Percentiles rank a stretch among this genome's conserved stretches.
These are phyloP conservation scores for Drosophila mercatorum DNA, from an alignment of 2,888 invertebrate genomes.

Conservation along the genomic window DNA sequence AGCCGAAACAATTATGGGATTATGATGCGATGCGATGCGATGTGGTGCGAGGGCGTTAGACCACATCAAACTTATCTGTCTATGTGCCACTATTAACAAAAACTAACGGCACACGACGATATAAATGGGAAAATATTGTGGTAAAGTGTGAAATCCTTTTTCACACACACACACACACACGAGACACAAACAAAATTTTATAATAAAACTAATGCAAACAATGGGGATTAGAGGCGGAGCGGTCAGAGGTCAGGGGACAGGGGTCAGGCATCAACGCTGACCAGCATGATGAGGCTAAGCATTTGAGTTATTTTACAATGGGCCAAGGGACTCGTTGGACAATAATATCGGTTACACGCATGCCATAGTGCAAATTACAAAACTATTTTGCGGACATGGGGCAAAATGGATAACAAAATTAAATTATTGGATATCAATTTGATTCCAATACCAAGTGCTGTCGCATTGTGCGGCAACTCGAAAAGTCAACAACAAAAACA, in stretches of 20 bases:
- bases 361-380: slow-evolving; percentile 74
- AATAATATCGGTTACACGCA: slow-evolving; percentile 81
- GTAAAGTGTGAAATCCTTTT: slow-evolving; percentile 76
- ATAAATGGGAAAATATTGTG: slow-evolving; percentile 22
- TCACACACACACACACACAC: slow-evolving; percentile 65
- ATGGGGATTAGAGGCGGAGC: slow-evolving; percentile 26
- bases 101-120: slow-evolving; percentile 57
- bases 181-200: slow-evolving; percentile 64
- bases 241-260: neutral
- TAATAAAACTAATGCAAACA: slow-evolving; percentile 71
- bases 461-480: slow-evolving; percentile 70
- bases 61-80: slow-evolving; percentile 71
- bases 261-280: slow-evolving; percentile 26
- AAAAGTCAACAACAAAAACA: slow-evolving; percentile 74
- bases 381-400: slow-evolving; percentile 74
- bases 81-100: slow-evolving; percentile 59
- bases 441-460: slow-evolving; percentile 53
- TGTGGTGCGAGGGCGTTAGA: slow-evolving; percentile 65
- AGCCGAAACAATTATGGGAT: slow-evolving; percentile 38
- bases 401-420: slow-evolving; percentile 77
- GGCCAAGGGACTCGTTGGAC: slow-evolving; percentile 52
- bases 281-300: slow-evolving; percentile 54
- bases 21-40: slow-evolving; percentile 36
- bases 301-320: slow-evolving; percentile 71
- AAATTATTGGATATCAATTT: slow-evolving; percentile 80